A percentile compares a stretch with the other conserved stretches of the same genome.
Conservation (phyloP, 37 sponge, comb jelly and placozoan genomes). For the Hexactinellida sp. region DNA sequence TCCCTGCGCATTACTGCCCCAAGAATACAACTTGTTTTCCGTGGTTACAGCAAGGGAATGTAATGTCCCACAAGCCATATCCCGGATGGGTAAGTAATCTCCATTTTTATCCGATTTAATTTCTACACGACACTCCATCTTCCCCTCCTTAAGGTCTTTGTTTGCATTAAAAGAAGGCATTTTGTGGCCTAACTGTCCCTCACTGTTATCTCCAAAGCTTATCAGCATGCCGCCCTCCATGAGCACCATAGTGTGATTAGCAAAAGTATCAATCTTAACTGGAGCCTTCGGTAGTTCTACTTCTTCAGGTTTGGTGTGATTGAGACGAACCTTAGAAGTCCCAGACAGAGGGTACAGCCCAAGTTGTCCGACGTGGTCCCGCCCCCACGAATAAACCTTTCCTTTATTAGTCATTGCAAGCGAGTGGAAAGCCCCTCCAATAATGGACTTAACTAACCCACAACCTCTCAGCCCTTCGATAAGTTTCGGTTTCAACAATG, state of each 20-base stretch:
- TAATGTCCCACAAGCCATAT: slow-evolving; percentile 42
- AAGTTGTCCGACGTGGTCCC: slow-evolving; percentile 62
- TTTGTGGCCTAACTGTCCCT: slow-evolving; percentile 44
- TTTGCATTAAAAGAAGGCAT: background rate
- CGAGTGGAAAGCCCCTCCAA: slow-evolving; percentile 47
- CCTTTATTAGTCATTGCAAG: slow-evolving; percentile 39
- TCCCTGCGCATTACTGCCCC: slow-evolving; percentile 36
- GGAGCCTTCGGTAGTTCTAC: background rate
- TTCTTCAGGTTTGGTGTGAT: slow-evolving; percentile 30
- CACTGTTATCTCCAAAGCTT: slow-evolving; percentile 45
- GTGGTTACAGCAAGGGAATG: slow-evolving; percentile 34
- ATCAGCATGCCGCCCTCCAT: slow-evolving; percentile 23
- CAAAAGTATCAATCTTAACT: slow-evolving; percentile 26
- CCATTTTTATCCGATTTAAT: background rate
- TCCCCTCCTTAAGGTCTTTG: background rate
- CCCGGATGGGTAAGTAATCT: background rate
- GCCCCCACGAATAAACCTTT: slow-evolving; percentile 49
- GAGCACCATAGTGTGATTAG: slow-evolving; percentile 35
- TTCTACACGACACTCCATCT: background rate
- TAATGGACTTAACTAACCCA: slow-evolving; percentile 18
- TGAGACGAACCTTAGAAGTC: slow-evolving; percentile 21
- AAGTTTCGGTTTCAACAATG: slow-evolving; percentile 31
- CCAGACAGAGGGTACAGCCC: slow-evolving; percentile 18
- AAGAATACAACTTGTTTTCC: slow-evolving; percentile 27
- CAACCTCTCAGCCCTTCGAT: slow-evolving; percentile 27